Base-by-base conservation (phyloP, 1,140 invertebrate genomes). In the Drosophila dunni region DNA sequence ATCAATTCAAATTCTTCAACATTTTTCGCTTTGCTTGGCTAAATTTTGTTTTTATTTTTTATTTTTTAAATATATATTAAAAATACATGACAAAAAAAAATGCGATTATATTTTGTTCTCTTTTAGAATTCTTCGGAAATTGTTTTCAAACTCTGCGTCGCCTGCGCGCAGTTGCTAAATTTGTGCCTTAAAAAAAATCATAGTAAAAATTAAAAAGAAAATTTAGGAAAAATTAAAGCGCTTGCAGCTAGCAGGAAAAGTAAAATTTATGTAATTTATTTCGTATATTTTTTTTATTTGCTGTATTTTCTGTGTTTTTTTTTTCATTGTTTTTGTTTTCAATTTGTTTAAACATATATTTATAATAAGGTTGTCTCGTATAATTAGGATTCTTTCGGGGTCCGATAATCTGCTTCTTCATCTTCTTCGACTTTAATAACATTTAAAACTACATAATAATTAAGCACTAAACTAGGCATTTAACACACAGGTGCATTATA, bases 371-470 rank as follows among this genome's bases (percentile, higher is more conserved):
- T 75, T 75, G 72, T 75, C 53, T 71, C 40, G 66, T 74, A 74
- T 74, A 65, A 53, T 58, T 65, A 36, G 69, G 69, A 71, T 44
- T 63, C 50, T 45, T 51, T 51, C 34, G 44, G 51, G 40, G 33
- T 46, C 51, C 24, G 38, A 40, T 61, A 46, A 24, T 62, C 33
- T 15, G 15, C 4, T 20, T 20, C 15, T 57, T 42, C n/a, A n/a
- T n/a, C 4, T 20, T 44, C 40, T 10, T 44, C 46, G 15, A 44
- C 24, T 65, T 71, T 44, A 40, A 83, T 82, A 84, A 83, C 81
- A 83, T 76, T 85, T 85, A 85, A 86, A 79, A 86, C 82, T 85
- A 85, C 80, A 82, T 86, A 86, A 79, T 53, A 86, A 89, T 85
- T 79, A 89, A 86, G 86, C 76, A 77, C 76, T 86, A 86, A 83